Percentiles rank a stretch among this genome's conserved stretches.
These are phyloP conservation scores for Drosophila nigricruria DNA, from an alignment of 2,888 invertebrate species.

Conservation along the genomic window DNA sequence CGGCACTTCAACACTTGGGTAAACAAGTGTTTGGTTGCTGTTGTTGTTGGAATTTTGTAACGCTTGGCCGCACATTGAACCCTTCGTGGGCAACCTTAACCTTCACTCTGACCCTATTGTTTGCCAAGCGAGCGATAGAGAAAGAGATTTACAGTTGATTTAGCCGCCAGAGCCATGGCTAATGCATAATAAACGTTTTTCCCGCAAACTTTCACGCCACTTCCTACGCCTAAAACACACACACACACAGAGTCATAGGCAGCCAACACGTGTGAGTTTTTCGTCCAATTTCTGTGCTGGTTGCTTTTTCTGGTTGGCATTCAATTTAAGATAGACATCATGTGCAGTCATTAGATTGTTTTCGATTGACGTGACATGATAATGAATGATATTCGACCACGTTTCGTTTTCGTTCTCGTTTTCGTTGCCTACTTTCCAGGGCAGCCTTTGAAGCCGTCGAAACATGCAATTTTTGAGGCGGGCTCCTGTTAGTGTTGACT, in stretches of 20 bases:
- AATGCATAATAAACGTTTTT: slow-evolving; percentile 77
- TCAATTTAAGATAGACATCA: slow-evolving; percentile 81
- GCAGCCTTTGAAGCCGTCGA: slow-evolving; percentile 22
- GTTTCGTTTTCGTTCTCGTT: slow-evolving; percentile 18
- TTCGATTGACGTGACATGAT: slow-evolving; percentile 83
- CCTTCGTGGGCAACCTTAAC: slow-evolving; percentile 39
- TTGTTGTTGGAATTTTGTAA: slow-evolving; percentile 23
- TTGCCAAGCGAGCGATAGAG: slow-evolving; percentile 30
- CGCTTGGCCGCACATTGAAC: slow-evolving; percentile 57
- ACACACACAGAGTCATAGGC: background rate
- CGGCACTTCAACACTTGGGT: slow-evolving; percentile 45
- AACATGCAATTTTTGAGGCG: slow-evolving; percentile 48
- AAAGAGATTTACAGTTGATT: slow-evolving; percentile 77
- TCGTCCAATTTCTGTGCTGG: slow-evolving; percentile 36
- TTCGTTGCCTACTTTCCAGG: slow-evolving; percentile 46
- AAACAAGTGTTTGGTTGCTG: slow-evolving; percentile 22
- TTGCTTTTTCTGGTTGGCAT: slow-evolving; percentile 46
- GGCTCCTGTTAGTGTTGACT: slow-evolving; percentile 26
- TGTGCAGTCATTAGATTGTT: slow-evolving; percentile 83
- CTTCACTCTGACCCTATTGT: slow-evolving; percentile 53
- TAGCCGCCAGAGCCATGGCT: slow-evolving; percentile 71
- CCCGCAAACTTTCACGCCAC: slow-evolving; percentile 70
- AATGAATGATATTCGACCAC: slow-evolving; percentile 72
- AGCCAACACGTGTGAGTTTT: slow-evolving; percentile 18
- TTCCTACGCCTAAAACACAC: slow-evolving; percentile 33